Percentiles rank a stretch among this genome's conserved stretches.
These are phyloP conservation scores for Myotis davidii DNA, from an alignment of 2,113 vertebrate genomes.

Conservation along the genomic window DNA sequence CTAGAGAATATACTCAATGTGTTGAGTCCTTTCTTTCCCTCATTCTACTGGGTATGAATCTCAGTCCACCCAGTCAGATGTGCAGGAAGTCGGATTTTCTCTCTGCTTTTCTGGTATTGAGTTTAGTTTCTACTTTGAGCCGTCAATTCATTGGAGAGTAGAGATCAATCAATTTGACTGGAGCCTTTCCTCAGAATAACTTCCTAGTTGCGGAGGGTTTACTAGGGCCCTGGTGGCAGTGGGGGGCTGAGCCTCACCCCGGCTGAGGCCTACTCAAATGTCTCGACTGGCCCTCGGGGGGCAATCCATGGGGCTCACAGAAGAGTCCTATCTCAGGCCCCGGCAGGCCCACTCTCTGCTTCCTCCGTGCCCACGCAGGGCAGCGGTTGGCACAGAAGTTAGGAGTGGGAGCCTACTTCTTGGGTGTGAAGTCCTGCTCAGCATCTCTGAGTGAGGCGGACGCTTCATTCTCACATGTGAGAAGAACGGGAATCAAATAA, in stretches of 20 bases:
- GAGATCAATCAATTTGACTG: neutral
- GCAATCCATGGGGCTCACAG: rapidly evolving
- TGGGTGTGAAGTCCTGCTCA: rapidly evolving
- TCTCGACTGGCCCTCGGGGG: neutral
- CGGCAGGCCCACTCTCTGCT: neutral
- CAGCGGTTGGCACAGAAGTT: rapidly evolving
- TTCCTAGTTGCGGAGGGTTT: neutral
- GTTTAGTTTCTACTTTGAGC: neutral
- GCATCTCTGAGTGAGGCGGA: neutral
- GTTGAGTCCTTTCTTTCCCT: neutral
- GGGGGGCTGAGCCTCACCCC: too few relatives aligned
- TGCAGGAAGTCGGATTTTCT: neutral
- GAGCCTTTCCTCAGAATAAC: neutral
- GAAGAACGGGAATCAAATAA: neutral
- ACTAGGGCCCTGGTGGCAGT: rapidly evolving
- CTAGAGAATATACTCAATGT: rapidly evolving
- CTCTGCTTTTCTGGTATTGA: neutral
- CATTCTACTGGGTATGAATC: neutral
- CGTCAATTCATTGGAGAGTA: too few relatives aligned
- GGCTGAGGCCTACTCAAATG: neutral
- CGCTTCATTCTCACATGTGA: neutral
- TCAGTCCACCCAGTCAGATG: neutral
- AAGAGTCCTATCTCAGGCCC: neutral
- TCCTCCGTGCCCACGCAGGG: rapidly evolving
- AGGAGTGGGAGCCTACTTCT: neutral